phyloP scores from a whole-genome alignment of 2,888 invertebrate species.

The Trichopoda pennipes region DNA sequence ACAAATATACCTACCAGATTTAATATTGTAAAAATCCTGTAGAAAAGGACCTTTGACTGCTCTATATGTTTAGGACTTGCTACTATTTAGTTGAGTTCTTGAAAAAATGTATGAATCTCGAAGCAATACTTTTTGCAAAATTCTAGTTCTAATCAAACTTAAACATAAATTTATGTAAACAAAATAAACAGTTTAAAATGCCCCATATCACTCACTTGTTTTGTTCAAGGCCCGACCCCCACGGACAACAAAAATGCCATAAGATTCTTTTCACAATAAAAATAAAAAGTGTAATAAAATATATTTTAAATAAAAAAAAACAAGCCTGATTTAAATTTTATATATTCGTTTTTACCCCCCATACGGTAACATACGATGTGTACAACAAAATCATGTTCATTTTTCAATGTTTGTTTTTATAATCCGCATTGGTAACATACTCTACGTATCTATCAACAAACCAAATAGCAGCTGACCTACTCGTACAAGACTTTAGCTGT shows the following conservation, averaged over 20 bases:
- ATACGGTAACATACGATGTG: constrained; percentile 21
- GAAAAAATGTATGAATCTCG: too few species aligned
- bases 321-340: constrained; percentile 37
- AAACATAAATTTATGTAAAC: too few species aligned
- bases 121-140: too few species aligned
- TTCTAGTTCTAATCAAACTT: too few species aligned
- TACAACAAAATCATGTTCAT: constrained; percentile 31
- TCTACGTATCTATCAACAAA: constrained; percentile 24
- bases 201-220: too few species aligned
- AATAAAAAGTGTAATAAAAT: constrained; percentile 36
- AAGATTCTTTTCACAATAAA: constrained; percentile 8
- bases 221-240: neutral
- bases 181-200: too few species aligned
- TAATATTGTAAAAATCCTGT: too few species aligned
- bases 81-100: too few species aligned
- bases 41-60: too few species aligned
- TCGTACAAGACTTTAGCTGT: constrained; percentile 28
- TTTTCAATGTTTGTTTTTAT: constrained; percentile 52
- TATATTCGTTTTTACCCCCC: constrained; percentile 32
- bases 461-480: constrained; percentile 54
- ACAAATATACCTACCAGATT: too few species aligned
- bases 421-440: constrained; percentile 53
- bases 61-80: too few species aligned
- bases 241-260: neutral
- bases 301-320: constrained; percentile 3